Base-by-base conservation (phyloP, 2,113 vertebrate genomes). In the Pholis gunnellus region DNA sequence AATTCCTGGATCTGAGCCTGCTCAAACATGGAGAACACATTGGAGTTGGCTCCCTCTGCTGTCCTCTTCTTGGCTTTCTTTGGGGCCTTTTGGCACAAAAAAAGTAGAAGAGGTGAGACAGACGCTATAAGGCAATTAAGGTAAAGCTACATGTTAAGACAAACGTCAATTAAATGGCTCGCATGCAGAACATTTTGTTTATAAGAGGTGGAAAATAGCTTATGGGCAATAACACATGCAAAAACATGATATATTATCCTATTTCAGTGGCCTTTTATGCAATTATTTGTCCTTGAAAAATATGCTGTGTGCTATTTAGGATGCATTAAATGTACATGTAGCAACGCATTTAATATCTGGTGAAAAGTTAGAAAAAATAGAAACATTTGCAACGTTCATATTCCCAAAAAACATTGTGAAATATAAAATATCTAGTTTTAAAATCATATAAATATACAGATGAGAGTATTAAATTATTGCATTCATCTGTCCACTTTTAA, bases 1-100 rank as follows among this genome's bases (percentile, higher is more conserved):
- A 99, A 99, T 90, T 99, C 98, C 93, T 99, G 97, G 94, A 99
- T 99, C 95, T 99, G 98, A 11, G 97, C 96, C 92, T 99, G 98
- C 88, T 99, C 98, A 0, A 99, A 99, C 97, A 99, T 99, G 90
- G 98, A 98, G 95, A 99, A 99, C 64, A 99, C 98, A 0, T 99
- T 99, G 91, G 98, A 99, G 94, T 98, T 99, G 71, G 96, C 97
- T 18, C 98, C 98, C 75, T 98, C 98, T 17, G 92, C 86, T 85
- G 94, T 22, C 59, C 96, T 96, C 96, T 97, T 99, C 96, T 99
- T 99, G 76, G 97, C 97, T 95, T 98, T 99, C 94, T 99, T 99
- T 18, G 98, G 98, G 79, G 98, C 90, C 98, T 99, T 91, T 75
- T 54, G 48, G 74, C 25, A 13, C 0, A 52, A 72, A 82, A 7